Evolutionary conservation across 2,888 invertebrate genomes (phyloP), one percentile per base, ranked within the genome.

Genomic region (Pristionchus maxplancki): DNA sequence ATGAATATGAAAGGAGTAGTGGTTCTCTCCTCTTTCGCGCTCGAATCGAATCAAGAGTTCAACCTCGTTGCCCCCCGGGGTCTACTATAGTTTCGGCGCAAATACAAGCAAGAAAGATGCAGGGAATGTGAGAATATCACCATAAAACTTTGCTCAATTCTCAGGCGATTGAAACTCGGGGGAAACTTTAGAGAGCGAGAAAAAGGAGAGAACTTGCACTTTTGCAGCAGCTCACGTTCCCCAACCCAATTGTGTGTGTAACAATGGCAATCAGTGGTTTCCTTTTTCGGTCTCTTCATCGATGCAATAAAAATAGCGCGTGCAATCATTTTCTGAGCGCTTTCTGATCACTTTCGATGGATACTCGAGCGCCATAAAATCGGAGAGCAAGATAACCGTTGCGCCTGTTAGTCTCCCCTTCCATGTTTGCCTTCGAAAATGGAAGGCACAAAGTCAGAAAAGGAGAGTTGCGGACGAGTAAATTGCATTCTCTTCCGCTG

Each of bases 201-300:
- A 40, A 74, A 20, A 24, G 24, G 24, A 31, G 37, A 24, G 24
- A 5, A 20, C 24, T 15, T 74, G 20, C 40, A 74, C 40, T 24
- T 24, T 40, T 17, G 17, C 64, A 4, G 24, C 24, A 37, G 6
- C 44, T 74, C 24, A 40, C 74, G 74, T 74, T 74, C 74, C 24
- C 24, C 37, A 74, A 74, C 74, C 24, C 74, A 74, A 74, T 74
- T 40, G 74, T 67, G 37, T 2, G 74, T 74, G 74, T 40, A 74
- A 74, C 11, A 74, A 74, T 74, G 40, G 24, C 74, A 74, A 40
- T 37, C 67, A 67, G 67, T 34, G 31, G 67, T 34, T 31, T 31
- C 34, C 31, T 34, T 67, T 67, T 67, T 67, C 34, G 31, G 67
- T 34, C 67, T 34, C 58, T 5, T 24, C n/a, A 9, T 15, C 31